Evolutionary conservation across 2,888 invertebrate genomes (phyloP).

Genomic region (Aspidapion aeneum): DNA sequence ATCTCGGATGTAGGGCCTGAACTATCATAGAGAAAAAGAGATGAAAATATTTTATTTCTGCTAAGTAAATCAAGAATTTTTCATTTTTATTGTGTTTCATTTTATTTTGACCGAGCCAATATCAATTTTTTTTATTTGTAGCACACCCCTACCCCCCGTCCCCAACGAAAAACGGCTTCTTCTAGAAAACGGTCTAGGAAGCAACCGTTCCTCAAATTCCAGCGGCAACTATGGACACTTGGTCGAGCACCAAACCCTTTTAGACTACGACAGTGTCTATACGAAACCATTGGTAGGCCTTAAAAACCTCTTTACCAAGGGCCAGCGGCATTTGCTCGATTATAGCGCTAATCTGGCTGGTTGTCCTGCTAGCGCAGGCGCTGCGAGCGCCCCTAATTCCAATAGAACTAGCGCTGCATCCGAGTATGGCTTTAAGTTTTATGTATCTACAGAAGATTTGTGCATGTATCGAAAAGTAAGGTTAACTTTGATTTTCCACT

Average conservation of each 20-base stretch:
- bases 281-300: conserved; percentile 63
- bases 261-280: conserved; percentile 57
- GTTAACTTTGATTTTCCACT: no score
- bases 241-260: conserved; percentile 45
- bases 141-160: conserved; percentile 78
- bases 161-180: conserved; percentile 60
- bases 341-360: background rate
- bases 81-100: no score
- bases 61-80: no score
- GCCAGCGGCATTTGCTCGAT: conserved; percentile 3
- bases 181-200: conserved; percentile 37
- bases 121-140: no score
- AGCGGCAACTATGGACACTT: conserved; percentile 54
- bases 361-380: no score
- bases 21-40: no score
- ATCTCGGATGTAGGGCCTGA: no score
- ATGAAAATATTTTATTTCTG: no score
- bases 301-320: conserved; percentile 15
- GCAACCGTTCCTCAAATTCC: conserved; percentile 46
- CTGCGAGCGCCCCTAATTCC: background rate
- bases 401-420: conserved; percentile 1
- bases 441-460: conserved; percentile 13
- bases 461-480: no score
- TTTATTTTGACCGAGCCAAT: no score
- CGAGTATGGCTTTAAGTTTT: conserved; percentile 14